A percentile compares a stretch with the other conserved stretches of the same genome.
Evolutionary conservation across 2,888 invertebrate genomes (phyloP).

Genomic region (Morpho achilles): DNA sequence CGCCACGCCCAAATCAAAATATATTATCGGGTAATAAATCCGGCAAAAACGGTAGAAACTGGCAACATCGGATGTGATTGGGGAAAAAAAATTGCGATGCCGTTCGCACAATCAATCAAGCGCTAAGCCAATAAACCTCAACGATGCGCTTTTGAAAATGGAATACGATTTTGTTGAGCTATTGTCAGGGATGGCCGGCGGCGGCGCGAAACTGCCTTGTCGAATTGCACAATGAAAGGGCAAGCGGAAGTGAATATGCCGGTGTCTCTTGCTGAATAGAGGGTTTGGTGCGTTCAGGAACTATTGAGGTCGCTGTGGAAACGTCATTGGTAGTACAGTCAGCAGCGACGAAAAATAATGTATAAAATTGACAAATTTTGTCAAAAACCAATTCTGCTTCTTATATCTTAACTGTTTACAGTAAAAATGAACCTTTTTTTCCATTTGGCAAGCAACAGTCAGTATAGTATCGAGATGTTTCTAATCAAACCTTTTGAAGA

Average conservation of each 20-base stretch:
- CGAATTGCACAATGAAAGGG: constrained; percentile 68
- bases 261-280: constrained; percentile 66
- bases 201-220: constrained; percentile 64
- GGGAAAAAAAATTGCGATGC: constrained; percentile 47
- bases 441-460: too few relatives aligned
- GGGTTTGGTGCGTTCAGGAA: constrained; percentile 59
- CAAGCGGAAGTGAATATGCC: constrained; percentile 68
- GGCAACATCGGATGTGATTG: constrained; percentile 39
- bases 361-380: too few relatives aligned
- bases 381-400: too few relatives aligned
- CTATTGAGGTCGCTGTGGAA: constrained; percentile 57
- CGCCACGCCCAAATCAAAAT: constrained; percentile 78
- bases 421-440: too few relatives aligned
- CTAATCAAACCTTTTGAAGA: too few relatives aligned
- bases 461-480: too few relatives aligned
- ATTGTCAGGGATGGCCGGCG: constrained; percentile 70
- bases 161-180: constrained; percentile 69
- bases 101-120: constrained; percentile 78
- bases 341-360: constrained; percentile 22
- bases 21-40: constrained; percentile 56
- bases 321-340: constrained; percentile 28
- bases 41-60: constrained; percentile 45
- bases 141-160: constrained; percentile 77
- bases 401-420: too few relatives aligned
- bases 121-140: constrained; percentile 80